Evolutionary conservation across 2,888 invertebrate species (phyloP).

Genomic region (Cataglyphis rosenhaueri): DNA sequence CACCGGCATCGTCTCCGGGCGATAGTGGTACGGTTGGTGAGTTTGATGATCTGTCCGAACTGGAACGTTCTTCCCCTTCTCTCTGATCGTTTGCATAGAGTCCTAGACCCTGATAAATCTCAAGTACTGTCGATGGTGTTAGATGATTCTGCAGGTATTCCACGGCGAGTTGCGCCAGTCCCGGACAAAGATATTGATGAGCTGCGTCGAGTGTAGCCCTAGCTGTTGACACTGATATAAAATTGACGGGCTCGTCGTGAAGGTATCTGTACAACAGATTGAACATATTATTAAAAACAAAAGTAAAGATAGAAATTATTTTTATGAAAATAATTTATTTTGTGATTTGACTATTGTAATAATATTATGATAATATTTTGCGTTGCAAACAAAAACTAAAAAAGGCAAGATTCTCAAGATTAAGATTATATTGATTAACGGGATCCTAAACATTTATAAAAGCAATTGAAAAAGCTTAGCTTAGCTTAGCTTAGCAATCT

Average conservation of each 20-base stretch:
- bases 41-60: slow-evolving; percentile 83
- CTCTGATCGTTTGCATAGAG: slow-evolving; percentile 77
- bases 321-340: not conserved
- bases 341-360: not conserved
- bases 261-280: slow-evolving; percentile 86
- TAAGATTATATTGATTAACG: not conserved
- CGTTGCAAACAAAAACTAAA: not conserved
- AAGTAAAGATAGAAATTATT: slow-evolving; percentile 37
- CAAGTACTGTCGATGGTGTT: slow-evolving; percentile 88
- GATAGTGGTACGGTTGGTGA: slow-evolving; percentile 87
- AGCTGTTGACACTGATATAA: slow-evolving; percentile 89
- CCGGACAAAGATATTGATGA: slow-evolving; percentile 91
- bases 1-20: slow-evolving; percentile 77
- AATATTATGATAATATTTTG: not conserved
- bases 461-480: not conserved
- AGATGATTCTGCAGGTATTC: slow-evolving; percentile 89
- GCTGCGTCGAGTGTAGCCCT: slow-evolving; percentile 91
- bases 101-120: slow-evolving; percentile 88
- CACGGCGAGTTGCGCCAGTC: slow-evolving; percentile 90
- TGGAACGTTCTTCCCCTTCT: slow-evolving; percentile 33
- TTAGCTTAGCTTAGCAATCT: not conserved
- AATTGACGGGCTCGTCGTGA: slow-evolving; percentile 88
- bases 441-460: not conserved
- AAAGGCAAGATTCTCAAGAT: not conserved
- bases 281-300: slow-evolving; percentile 48